Base-by-base conservation (phyloP, 2,113 vertebrate species). In the Oplegnathus fasciatus region DNA sequence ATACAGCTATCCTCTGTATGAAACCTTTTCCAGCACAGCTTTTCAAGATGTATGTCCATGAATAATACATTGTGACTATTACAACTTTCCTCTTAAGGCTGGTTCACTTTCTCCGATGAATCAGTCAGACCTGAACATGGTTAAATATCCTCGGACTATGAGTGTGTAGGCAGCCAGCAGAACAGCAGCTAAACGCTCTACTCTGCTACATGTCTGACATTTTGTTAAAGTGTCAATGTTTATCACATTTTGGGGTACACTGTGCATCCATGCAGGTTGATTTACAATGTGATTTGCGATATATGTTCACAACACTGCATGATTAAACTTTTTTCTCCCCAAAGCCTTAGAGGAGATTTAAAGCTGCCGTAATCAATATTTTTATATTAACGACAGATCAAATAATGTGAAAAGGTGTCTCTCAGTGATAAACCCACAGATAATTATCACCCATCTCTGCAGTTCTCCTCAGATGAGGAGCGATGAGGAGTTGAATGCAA, bases 41-140 rank as follows among this genome's bases (percentile, higher is more conserved):
- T 79, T 79, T 86, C 65, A 80, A 78, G n/a, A 71, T 76, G 65
- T 40, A 66, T 80, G 50, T 1, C n/a, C n/a, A 85, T 79, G 65
- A 85, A 88, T 85, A 83, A 87, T 70, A 50, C 40, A 90, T 78
- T 11, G 28, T 28, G 52, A 4, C 62, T 34, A 40, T 78, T 71
- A 78, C n/a, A 83, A 52, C 52, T 80, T 61, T 61, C n/a, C 64
- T 69, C 73, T 40, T 30, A 77, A 55, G 54, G 72, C 75, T 64
- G 40, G 24, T 75, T 72, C 68, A 54, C 46, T 44, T 30, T 13
- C 78, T 40, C 62, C 26, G 37, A 65, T 44, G 48, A 80, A 83
- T 74, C 48, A 77, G 52, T 75, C 65, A 14, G 55, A 78, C 44
- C 76, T 73, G 78, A 80, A 69, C 34, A 26, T 55, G 58, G 70